A percentile compares a stretch with the other conserved stretches of the same genome.
Evolutionary conservation across 2,797 vertebrate species (phyloP).

Genomic region (Epinephelus malabaricus): DNA sequence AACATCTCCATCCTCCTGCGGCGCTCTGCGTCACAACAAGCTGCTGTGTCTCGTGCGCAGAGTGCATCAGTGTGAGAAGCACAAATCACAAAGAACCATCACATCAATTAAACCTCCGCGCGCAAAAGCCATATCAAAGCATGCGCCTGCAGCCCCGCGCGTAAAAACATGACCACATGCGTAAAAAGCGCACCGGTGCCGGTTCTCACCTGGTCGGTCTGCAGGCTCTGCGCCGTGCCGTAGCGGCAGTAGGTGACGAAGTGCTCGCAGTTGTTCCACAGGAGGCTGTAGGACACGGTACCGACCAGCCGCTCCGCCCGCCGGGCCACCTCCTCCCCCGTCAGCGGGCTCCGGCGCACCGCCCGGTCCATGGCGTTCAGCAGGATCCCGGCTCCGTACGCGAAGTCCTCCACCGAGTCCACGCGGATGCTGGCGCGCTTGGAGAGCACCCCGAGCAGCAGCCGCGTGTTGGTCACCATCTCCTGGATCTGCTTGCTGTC

Average conservation of each 20-base stretch:
- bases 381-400: slow-evolving; percentile 90
- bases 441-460: slow-evolving; percentile 92
- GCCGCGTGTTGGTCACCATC: slow-evolving; percentile 92
- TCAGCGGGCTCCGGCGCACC: slow-evolving; percentile 81
- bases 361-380: slow-evolving; percentile 90
- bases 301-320: slow-evolving; percentile 92
- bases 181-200: background rate
- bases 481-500: slow-evolving; percentile 81
- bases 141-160: background rate
- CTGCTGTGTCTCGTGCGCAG: background rate
- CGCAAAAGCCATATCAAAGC: too few relatives aligned
- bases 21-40: background rate
- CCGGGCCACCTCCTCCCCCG: slow-evolving; percentile 89
- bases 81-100: background rate
- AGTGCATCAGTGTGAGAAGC: background rate
- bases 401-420: slow-evolving; percentile 95
- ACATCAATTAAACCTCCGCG: background rate
- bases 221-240: slow-evolving; percentile 88
- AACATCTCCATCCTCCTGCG: too few relatives aligned
- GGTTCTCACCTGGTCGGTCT: slow-evolving; percentile 92
- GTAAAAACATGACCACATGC: background rate
- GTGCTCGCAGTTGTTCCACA: slow-evolving; percentile 99
- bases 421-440: slow-evolving; percentile 91
- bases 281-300: slow-evolving; percentile 90
- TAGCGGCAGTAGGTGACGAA: slow-evolving; percentile 96